Evolutionary conservation across 1,140 invertebrate species (phyloP), one percentile per base, ranked within the genome.

Genomic region (Brachionus manjavacas): DNA sequence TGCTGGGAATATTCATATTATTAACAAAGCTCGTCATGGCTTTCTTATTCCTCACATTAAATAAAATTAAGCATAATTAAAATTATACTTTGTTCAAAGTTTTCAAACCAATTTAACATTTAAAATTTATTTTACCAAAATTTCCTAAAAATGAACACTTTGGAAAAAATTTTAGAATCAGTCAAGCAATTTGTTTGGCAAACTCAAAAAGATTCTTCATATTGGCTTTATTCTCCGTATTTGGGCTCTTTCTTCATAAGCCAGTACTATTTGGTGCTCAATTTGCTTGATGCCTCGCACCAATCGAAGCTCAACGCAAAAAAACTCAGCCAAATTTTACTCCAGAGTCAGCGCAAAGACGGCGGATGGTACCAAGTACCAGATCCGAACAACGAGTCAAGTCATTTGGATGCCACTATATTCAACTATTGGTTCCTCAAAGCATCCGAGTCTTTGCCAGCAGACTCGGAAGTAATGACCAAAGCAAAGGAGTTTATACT

Each of bases 341-440:
- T 81, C 28, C 20, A 81, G 7, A 16, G 41, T 39, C 78, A 81
- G 16, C 28, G 52, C n/a, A 23, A 55, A 11, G 78, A 81, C 41
- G 78, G 78, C 14, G 78, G 78, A n/a, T 81, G 78, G 78, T 23
- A 81, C 7, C 78, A 81, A 81, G 78, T 81, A 2, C 78, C 46
- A 31, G 78, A 81, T 20, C 78, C 78, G 20, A 23, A 14, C 43
- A 31, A 20, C 55, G 20, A 41, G 49, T 23, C 52, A 35, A 81
- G 78, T 66, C n/a, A 81, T 43, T 35, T 81, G 28, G 78, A 81
- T 81, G 78, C 78, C 3, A 60, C 78, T 28, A 81, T 81, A 1
- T 81, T 81, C 41, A 81, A 81, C n/a, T 81, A 81, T 16, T 81
- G 78, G 78, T 81, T 81, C 49, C 28, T 81, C 20, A 81, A 81